Evolutionary conservation across 2,797 vertebrate species (phyloP), one percentile per base, ranked within the genome.

Genomic region (Agapornis canus): DNA sequence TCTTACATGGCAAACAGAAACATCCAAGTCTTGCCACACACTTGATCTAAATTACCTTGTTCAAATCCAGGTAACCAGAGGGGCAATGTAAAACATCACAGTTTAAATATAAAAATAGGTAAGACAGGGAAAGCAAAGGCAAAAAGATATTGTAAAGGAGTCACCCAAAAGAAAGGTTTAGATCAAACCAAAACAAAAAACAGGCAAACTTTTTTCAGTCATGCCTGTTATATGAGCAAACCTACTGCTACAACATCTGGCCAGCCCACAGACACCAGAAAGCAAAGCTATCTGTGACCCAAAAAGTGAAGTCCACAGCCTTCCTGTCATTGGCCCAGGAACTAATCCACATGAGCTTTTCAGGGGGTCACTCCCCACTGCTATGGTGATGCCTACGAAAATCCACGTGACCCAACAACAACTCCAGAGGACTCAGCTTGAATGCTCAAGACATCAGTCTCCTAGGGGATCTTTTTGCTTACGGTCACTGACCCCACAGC

Each of bases 351-450:
- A 1, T 19, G 7, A 57, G 14, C 11, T 71, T 65, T 71, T 47
- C 52, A 52, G 11, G 52, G 31, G 4, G 4, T 40, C 54, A 54
- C 86, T 72, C 23, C 29, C 73, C 78, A 27, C 16, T 8, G n/a
- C 37, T 45, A 13, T 0, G 0, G 27, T 45, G 42, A 78, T 17
- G 18, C 11, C 14, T 54, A 45, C 0, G 0, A 91, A 77, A 76
- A 83, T 22, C 61, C 65, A 21, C 29, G 56, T 0, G 1, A 52
- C 25, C 65, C 19, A 4, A 56, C 45, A 83, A 69, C 22, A 77
- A 5, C 56, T 88, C 51, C 56, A 63, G 19, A 48, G 31, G n/a
- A 77, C 48, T 68, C 83, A 54, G 69, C n/a, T 88, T 3, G 1
- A 15, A 20, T 0, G 0, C 47, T 45, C 21, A 78, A 8, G 2